Evolutionary conservation across 2,797 vertebrate species (phyloP).

Genomic region (Oophaga sylvatica): DNA sequence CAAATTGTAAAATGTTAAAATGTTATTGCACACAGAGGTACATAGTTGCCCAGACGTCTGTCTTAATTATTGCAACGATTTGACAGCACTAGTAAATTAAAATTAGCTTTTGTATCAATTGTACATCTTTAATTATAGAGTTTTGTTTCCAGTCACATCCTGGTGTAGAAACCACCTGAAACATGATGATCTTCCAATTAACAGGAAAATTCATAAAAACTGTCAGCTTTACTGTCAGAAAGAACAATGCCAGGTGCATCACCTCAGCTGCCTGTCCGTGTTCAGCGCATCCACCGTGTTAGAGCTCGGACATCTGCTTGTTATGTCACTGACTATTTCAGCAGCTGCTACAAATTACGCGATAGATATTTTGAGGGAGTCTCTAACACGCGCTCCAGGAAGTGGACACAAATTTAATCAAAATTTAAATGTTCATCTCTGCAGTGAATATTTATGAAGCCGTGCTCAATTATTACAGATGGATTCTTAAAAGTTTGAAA

Average conservation of each 20-base stretch:
- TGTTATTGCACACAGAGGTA: neutral
- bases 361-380: conserved; percentile 1
- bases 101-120: conserved; percentile 14
- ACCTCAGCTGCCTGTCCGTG: neutral
- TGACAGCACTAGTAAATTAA: neutral
- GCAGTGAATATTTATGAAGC: neutral
- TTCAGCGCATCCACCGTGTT: neutral
- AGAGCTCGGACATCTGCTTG: conserved; percentile 12
- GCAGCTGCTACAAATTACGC: conserved; percentile 7
- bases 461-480: neutral
- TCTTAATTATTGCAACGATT: neutral
- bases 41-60: neutral
- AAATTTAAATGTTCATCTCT: neutral
- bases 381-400: neutral
- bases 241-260: conserved; percentile 13
- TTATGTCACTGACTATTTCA: neutral
- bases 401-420: neutral
- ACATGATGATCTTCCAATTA: conserved; percentile 39
- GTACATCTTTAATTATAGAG: conserved; percentile 8
- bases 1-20: neutral
- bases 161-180: neutral
- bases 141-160: conserved; percentile 35
- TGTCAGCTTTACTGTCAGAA: neutral
- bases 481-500: neutral
- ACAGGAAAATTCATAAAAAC: conserved; percentile 13